Percentiles rank a stretch among this genome's conserved stretches.
phyloP scores from a whole-genome alignment of 2,888 invertebrate species.

The Eupithecia abbreviata region DNA sequence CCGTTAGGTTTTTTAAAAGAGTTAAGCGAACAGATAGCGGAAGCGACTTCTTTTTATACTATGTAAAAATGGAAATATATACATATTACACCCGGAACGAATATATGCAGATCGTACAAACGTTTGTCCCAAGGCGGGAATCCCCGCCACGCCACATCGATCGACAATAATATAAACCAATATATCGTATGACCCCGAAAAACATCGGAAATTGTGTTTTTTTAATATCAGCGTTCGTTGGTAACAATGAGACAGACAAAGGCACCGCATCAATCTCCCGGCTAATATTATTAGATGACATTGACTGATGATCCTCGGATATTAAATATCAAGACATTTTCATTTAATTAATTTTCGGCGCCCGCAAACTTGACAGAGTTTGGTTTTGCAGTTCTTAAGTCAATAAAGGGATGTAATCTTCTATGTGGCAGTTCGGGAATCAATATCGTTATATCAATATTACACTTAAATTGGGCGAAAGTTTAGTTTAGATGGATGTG shows the following conservation, averaged over 20 bases:
- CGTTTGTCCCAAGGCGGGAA: too few species aligned
- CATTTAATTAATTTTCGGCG: slow-evolving; percentile 43
- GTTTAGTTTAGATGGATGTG: too few species aligned
- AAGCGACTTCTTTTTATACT: too few species aligned
- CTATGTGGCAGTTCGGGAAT: background rate
- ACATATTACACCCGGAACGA: too few species aligned
- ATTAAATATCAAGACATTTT: slow-evolving; percentile 48
- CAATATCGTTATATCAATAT: background rate
- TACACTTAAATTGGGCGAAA: background rate
- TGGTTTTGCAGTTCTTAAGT: slow-evolving; percentile 11
- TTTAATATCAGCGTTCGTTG: slow-evolving; percentile 45
- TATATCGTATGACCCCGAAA: background rate
- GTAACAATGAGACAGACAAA: slow-evolving; percentile 48
- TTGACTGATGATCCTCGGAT: slow-evolving; percentile 50
- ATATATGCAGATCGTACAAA: too few species aligned
- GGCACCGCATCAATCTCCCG: slow-evolving; percentile 47
- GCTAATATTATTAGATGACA: slow-evolving; percentile 48
- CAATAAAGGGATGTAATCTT: background rate
- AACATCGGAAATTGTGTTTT: slow-evolving; percentile 41
- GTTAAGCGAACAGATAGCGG: too few species aligned
- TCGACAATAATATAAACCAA: background rate
- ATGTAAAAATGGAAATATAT: too few species aligned
- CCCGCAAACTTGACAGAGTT: slow-evolving; percentile 1
- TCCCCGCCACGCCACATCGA: too few species aligned
- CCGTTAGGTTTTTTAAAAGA: too few species aligned